Percentiles rank a stretch among this genome's conserved stretches.
These are phyloP conservation scores for Scolopax rusticola DNA, from an alignment of 2,797 vertebrate species.

Conservation along the genomic window DNA sequence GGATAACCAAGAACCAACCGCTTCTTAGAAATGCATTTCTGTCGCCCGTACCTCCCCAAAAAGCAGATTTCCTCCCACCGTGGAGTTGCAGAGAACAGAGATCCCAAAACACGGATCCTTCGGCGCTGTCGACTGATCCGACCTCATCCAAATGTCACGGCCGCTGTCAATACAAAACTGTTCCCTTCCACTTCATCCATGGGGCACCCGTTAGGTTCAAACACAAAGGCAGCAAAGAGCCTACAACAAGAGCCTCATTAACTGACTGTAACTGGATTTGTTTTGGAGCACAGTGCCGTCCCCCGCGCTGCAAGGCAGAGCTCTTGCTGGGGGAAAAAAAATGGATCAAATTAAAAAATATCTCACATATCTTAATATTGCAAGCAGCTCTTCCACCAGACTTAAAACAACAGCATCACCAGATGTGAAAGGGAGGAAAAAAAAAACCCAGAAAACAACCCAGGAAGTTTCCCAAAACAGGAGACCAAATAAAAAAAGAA, in stretches of 20 bases:
- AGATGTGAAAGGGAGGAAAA: background rate
- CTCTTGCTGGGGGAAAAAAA: background rate
- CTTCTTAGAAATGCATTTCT: background rate
- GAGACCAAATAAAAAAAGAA: background rate
- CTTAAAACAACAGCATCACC: slow-evolving; percentile 23
- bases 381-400: background rate
- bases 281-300: background rate
- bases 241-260: slow-evolving; percentile 46
- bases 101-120: rapidly evolving
- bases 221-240: slow-evolving; percentile 20
- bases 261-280: background rate
- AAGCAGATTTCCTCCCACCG: background rate
- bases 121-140: background rate
- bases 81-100: background rate
- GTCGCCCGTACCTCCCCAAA: background rate
- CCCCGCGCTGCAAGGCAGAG: background rate
- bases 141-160: background rate
- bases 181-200: background rate
- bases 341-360: background rate
- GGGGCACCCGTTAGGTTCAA: slow-evolving; percentile 6
- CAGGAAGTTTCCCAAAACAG: slow-evolving; percentile 16
- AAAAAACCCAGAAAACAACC: background rate
- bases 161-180: background rate
- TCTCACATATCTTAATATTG: background rate
- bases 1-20: background rate